Evolutionary conservation across 2,113 vertebrate species (phyloP).

Genomic region (Mesoclemmys tuberculata): DNA sequence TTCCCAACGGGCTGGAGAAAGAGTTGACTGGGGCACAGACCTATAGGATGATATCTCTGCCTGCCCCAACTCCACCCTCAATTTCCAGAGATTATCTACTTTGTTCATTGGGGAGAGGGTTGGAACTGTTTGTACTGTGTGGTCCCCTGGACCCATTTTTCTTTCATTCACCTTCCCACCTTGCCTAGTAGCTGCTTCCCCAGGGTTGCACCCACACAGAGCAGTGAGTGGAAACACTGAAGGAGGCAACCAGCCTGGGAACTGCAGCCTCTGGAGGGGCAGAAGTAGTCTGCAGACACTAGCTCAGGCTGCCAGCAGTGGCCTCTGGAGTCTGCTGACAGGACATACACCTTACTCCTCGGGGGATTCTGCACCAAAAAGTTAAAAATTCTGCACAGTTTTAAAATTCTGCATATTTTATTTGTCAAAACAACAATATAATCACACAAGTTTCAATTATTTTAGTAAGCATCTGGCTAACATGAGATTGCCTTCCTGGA

Average conservation of each 20-base stretch:
- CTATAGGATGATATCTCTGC: background rate
- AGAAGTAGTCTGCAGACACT: background rate
- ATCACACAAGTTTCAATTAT: too few relatives aligned
- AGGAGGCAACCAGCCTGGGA: background rate
- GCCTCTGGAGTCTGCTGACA: background rate
- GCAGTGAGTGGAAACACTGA: background rate
- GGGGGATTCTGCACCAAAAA: too few relatives aligned
- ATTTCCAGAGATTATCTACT: background rate
- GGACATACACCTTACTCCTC: background rate
- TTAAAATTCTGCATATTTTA: too few relatives aligned
- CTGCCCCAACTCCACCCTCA: background rate
- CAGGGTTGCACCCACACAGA: too few relatives aligned
- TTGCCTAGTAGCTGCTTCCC: fast-evolving
- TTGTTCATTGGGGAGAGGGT: background rate
- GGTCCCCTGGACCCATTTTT: background rate
- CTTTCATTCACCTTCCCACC: background rate
- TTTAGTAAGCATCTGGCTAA: too few relatives aligned
- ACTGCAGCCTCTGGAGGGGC: too few relatives aligned
- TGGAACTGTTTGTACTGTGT: background rate
- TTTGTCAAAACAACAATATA: background rate
- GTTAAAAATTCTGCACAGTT: too few relatives aligned
- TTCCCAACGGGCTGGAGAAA: background rate
- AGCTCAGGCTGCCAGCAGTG: background rate
- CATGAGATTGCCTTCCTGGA: too few relatives aligned
- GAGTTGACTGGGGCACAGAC: background rate